Conservation (phyloP, 2,113 vertebrate species). For the Ondatra zibethicus region DNA sequence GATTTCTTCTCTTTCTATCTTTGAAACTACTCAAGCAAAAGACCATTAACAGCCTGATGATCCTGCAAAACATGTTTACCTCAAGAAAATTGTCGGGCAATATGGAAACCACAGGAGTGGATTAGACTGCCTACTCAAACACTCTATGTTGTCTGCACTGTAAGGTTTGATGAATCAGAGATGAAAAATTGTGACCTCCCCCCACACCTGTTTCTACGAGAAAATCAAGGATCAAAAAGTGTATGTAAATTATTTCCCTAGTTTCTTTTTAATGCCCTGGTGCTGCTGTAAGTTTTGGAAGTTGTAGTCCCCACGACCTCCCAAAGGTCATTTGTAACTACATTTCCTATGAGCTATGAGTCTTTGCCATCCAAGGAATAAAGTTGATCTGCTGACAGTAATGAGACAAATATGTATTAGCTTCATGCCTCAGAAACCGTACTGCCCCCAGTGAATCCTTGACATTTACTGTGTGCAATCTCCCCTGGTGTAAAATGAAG, state of each 20-base stretch:
- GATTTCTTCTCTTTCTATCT: conserved; percentile 5
- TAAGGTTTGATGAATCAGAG: conserved; percentile 14
- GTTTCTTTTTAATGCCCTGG: conserved; percentile 79
- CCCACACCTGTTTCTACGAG: conserved; percentile 62
- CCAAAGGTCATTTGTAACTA: conserved; percentile 85
- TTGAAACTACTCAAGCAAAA: conserved; percentile 69
- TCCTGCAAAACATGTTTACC: conserved; percentile 65
- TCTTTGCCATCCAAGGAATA: conserved; percentile 77
- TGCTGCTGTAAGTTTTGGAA: conserved; percentile 75
- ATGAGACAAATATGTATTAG: conserved; percentile 89
- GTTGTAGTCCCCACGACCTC: conserved; percentile 78
- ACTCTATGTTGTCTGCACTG: neutral
- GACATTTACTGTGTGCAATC: conserved; percentile 87
- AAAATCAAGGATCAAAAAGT: conserved; percentile 65
- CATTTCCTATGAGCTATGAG: conserved; percentile 79
- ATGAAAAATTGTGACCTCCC: conserved; percentile 50
- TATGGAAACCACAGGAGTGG: conserved; percentile 59
- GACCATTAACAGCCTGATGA: conserved; percentile 69
- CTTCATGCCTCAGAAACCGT: conserved; percentile 86
- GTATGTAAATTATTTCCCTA: conserved; percentile 62
- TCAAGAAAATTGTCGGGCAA: conserved; percentile 47
- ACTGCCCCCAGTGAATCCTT: conserved; percentile 86
- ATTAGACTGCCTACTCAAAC: conserved; percentile 31
- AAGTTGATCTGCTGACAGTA: conserved; percentile 86
- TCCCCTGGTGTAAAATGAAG: conserved; percentile 84